Base-by-base conservation (phyloP, 1,140 invertebrate species). In the Zaprionus nigranus region DNA sequence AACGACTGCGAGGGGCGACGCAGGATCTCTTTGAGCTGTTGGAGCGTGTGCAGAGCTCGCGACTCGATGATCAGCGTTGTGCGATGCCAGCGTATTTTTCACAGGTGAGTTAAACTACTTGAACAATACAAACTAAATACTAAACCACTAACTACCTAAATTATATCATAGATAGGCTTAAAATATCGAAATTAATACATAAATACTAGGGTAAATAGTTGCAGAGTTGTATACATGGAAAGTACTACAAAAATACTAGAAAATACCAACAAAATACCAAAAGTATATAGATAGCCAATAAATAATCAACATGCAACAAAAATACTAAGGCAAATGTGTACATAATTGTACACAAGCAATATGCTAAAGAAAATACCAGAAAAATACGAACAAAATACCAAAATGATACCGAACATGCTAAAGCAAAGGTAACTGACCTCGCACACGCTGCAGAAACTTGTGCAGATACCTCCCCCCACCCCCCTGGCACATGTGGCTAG, bases 21-120 rank as follows among this genome's bases (percentile, higher is more conserved):
- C 96, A 96, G 87, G 97, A 98, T 93, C 94, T 97, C 43, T 98
- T 99, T 93, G 97, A 98, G 92, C 93, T 99, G 70, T 94, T 99
- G 75, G 97, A 98, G 92, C 95, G 96, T 92, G 96, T 98, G 63
- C 98, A 99, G 94, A 97, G 97, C 94, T 97, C 97, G 65, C 95
- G 98, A 53, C 93, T 99, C 84, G 98, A 99, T 91, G 98, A 99
- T 94, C 98, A 99, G 94, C 95, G 98, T 93, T 98, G 98, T 93
- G 97, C 97, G 68, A 94, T 99, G 79, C 97, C 97, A 54, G 94
- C 96, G 15, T 97, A 97, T 93, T 97, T 97, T 93, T 95, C 95
- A 91, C 97, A 97, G 96, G 97, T 97, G 94, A 94, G 94, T 90
- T 30, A 43, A 43, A 43, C 0, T 43, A 5, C 38, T 49, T 20